Conservation (phyloP, 53 echinoderm and acorn worm genomes). For the Arbacia lixula region DNA sequence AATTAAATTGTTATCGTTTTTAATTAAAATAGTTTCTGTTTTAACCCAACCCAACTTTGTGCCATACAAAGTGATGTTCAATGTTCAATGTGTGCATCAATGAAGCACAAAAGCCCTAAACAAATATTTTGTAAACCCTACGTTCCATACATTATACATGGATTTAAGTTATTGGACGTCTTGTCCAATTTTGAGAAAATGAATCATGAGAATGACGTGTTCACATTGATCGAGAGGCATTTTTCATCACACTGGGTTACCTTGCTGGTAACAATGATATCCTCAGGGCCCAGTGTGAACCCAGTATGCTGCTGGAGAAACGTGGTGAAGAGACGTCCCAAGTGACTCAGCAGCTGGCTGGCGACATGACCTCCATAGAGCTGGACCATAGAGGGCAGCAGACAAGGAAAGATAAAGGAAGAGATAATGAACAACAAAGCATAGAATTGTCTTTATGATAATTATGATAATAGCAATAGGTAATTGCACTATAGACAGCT, state of each 20-base stretch:
- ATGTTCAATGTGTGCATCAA: no score
- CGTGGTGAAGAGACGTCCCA: constrained; percentile 90
- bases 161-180: no score
- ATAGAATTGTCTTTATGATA: not conserved
- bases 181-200: no score
- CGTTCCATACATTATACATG: no score
- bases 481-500: no score
- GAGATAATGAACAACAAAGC: not conserved
- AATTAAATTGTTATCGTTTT: no score
- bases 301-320: constrained; percentile 88
- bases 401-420: no score
- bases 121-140: no score
- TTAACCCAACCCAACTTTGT: no score
- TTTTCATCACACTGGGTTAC: constrained; percentile 12
- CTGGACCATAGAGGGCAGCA: constrained; percentile 27
- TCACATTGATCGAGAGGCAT: not conserved
- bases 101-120: no score
- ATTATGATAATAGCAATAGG: not conserved
- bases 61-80: no score
- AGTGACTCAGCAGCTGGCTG: constrained; percentile 79
- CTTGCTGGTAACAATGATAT: constrained; percentile 79
- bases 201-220: not conserved
- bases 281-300: constrained; percentile 89
- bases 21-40: no score
- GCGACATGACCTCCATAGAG: constrained; percentile 93